Conservation (phyloP, 2,888 invertebrate species). For the Synanthedon myopaeformis region DNA sequence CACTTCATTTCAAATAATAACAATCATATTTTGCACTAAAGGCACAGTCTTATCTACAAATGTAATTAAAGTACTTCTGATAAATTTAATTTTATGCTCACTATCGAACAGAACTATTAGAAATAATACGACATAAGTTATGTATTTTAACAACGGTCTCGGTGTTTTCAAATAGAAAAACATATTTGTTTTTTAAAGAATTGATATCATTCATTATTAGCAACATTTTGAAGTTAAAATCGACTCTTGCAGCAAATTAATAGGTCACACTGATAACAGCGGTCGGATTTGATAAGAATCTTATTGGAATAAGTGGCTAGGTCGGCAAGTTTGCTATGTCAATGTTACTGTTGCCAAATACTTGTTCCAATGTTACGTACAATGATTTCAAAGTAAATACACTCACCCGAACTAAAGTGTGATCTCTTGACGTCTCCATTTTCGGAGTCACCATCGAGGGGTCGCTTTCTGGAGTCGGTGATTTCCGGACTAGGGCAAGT, state of each 20-base stretch:
- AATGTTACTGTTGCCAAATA: conserved; percentile 62
- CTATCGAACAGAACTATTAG: not conserved
- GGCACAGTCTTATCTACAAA: conserved; percentile 14
- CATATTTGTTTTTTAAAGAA: too few relatives aligned
- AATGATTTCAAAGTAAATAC: conserved; percentile 12
- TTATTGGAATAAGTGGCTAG: conserved; percentile 31
- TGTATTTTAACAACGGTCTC: too few relatives aligned
- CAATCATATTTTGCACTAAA: conserved; percentile 16
- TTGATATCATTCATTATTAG: too few relatives aligned
- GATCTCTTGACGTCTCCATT: conserved; percentile 91
- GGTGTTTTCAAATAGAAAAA: too few relatives aligned
- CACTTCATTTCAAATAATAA: conserved; percentile 19
- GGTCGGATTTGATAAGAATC: conserved; percentile 58
- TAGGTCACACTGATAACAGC: conserved; percentile 61
- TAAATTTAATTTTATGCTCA: conserved; percentile 10
- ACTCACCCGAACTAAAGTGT: conserved; percentile 90
- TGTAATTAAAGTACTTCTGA: conserved; percentile 14
- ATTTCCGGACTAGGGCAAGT: conserved; percentile 94
- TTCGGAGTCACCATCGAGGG: conserved; percentile 87
- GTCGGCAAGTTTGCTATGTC: conserved; percentile 35
- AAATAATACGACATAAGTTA: too few relatives aligned
- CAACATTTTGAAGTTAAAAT: too few relatives aligned
- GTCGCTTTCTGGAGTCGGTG: conserved; percentile 90
- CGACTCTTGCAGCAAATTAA: conserved; percentile 11
- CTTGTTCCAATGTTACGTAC: conserved; percentile 30